Evolutionary conservation across 2,888 invertebrate species (phyloP).

Genomic region (Sipha maydis): DNA sequence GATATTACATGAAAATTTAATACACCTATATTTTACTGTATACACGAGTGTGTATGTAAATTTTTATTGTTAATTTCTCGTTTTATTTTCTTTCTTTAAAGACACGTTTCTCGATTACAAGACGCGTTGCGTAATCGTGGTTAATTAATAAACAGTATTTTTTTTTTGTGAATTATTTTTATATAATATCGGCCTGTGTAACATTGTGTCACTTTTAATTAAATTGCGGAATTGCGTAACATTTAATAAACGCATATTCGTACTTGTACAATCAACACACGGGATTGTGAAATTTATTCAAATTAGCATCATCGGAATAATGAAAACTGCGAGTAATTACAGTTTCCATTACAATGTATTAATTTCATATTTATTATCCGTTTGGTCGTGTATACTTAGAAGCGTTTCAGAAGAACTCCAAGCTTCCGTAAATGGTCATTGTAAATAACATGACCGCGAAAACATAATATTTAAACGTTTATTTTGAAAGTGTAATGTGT

Average conservation of each 20-base stretch:
- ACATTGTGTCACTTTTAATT: background rate
- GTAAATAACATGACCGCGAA: background rate
- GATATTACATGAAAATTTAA: background rate
- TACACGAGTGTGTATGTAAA: background rate
- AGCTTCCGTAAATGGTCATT: background rate
- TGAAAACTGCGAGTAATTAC: background rate
- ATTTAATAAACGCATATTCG: background rate
- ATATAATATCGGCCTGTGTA: background rate
- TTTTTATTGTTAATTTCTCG: conserved; percentile 11
- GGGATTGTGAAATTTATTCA: background rate
- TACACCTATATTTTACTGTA: background rate
- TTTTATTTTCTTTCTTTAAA: background rate
- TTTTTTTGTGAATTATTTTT: background rate
- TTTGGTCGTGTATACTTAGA: background rate
- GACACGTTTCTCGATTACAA: background rate
- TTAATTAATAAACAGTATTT: background rate
- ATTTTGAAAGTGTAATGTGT: background rate
- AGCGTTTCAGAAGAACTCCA: too few relatives aligned
- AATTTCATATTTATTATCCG: background rate
- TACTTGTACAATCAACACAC: background rate
- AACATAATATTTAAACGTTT: background rate
- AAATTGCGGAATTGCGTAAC: conserved; percentile 2
- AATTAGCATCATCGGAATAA: background rate
- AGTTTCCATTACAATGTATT: background rate
- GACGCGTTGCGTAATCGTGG: background rate